Base-by-base conservation (phyloP, 2,888 invertebrate species). In the Tiliacea citrago region DNA sequence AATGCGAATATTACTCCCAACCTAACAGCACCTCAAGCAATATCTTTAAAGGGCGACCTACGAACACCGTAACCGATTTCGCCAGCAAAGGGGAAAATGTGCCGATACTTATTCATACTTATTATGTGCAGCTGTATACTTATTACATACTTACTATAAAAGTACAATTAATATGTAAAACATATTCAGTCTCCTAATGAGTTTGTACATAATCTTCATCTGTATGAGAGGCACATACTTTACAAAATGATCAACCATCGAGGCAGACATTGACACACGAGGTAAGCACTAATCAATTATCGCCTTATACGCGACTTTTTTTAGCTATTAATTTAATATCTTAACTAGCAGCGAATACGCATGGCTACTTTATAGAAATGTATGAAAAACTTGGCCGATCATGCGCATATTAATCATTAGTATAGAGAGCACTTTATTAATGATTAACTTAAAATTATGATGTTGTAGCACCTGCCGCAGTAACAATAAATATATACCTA, bases 251-350 rank as follows among this genome's bases (percentile, higher is more conserved):
- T n/a, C 68, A 61, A 39, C 66, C 62, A 49, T 58, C 35, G n/a
- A 24, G 13, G 47, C 24, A 49, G 21, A 83, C 80, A 82, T 70
- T 80, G 76, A 75, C 75, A 83, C 66, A 69, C 72, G 65, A 78
- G 73, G 84, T 86, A 89, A 83, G 73, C 73, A 61, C 45, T 87
- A 86, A 88, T 89, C 86, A 90, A 90, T 91, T 90, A 91, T 86
- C 88, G 82, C 87, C 82, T 85, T 85, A 82, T 76, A 81, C n/a
- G 70, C 51, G 55, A 74, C 51, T 68, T 82, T 73, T 83, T 86
- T 88, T 86, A 87, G 68, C 75, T 84, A 88, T 89, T 87, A 88
- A 87, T 83, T 84, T 91, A 91, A 91, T 90, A 88, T 89, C 87
- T 90, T 91, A 89, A 90, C 90, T 88, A 87, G 73, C 77, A 85